These are phyloP conservation scores for Rhingia rostrata DNA, from an alignment of 2,888 invertebrate genomes.

Conservation along the genomic window DNA sequence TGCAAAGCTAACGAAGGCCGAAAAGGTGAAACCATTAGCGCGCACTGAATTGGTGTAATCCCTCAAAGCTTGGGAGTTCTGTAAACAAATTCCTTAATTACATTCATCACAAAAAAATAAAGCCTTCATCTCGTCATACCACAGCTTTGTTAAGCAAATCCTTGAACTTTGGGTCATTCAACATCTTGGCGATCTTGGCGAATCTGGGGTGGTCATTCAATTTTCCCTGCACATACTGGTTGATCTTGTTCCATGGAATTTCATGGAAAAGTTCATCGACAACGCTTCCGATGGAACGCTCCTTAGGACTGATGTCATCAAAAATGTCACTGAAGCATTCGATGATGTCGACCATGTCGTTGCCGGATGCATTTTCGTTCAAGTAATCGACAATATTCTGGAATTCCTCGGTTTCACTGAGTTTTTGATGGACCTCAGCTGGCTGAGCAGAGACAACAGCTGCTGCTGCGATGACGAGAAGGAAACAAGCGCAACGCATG, in stretches of 20 bases:
- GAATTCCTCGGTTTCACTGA: conserved; percentile 44
- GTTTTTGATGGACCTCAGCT: not conserved
- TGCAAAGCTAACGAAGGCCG: conserved; percentile 40
- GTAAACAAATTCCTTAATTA: not conserved
- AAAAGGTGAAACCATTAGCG: conserved; percentile 54
- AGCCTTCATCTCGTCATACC: conserved; percentile 26
- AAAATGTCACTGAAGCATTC: conserved; percentile 48
- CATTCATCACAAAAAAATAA: not conserved
- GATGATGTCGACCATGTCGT: conserved; percentile 42
- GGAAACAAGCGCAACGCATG: conserved; percentile 49
- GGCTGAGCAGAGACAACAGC: conserved; percentile 8
- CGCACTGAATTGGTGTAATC: conserved; percentile 39
- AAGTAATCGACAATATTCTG: conserved; percentile 49
- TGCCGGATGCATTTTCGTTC: conserved; percentile 55
- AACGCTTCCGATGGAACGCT: conserved; percentile 28
- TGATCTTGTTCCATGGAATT: conserved; percentile 57
- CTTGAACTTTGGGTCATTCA: conserved; percentile 54
- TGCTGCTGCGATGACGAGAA: conserved; percentile 44
- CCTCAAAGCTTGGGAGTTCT: conserved; percentile 46
- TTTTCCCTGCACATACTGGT: conserved; percentile 37
- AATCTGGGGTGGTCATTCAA: conserved; percentile 40
- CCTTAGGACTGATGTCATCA: conserved; percentile 13
- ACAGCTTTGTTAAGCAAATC: conserved; percentile 42
- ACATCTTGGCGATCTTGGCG: conserved; percentile 27
- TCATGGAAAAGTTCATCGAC: conserved; percentile 36